Percentiles rank a stretch among this genome's conserved stretches.
Evolutionary conservation across 2,888 invertebrate genomes (phyloP).

Genomic region (Laspeyria flexula): DNA sequence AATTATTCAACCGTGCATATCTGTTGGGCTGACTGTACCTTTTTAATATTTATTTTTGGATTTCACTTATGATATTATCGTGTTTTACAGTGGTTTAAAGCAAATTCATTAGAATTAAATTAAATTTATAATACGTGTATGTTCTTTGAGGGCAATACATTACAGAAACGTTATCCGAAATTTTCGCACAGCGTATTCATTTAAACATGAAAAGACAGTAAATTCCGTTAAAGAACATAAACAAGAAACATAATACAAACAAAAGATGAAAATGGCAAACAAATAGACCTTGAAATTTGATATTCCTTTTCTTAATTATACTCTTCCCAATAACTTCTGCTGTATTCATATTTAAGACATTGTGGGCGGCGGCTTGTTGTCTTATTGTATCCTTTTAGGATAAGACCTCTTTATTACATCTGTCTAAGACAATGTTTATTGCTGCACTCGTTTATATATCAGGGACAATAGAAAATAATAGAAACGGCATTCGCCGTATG

Average conservation of each 20-base stretch:
- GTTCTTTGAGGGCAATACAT: too few relatives aligned
- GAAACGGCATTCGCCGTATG: too few relatives aligned
- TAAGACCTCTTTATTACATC: constrained; percentile 57
- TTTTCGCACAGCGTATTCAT: too few relatives aligned
- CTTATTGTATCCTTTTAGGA: constrained; percentile 60
- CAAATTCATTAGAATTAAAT: too few relatives aligned
- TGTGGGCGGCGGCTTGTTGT: constrained; percentile 63
- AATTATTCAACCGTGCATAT: too few relatives aligned
- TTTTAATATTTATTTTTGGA: too few relatives aligned
- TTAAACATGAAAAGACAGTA: not conserved
- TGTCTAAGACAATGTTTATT: not conserved
- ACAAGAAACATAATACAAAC: not conserved
- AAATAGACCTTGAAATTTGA: constrained; percentile 21
- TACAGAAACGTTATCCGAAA: too few relatives aligned
- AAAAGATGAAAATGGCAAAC: constrained; percentile 23
- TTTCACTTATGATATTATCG: too few relatives aligned
- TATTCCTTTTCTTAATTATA: constrained; percentile 41
- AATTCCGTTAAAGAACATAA: not conserved
- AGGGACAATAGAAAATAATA: too few relatives aligned
- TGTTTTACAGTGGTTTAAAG: too few relatives aligned
- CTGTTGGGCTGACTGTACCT: too few relatives aligned
- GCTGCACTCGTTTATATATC: not conserved
- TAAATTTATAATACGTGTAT: too few relatives aligned
- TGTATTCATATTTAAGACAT: constrained; percentile 51
- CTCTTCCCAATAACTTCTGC: constrained; percentile 33